Percentiles rank a stretch among this genome's conserved stretches.
phyloP scores from a whole-genome alignment of 2,888 invertebrate species.

The Ctena decussata region DNA sequence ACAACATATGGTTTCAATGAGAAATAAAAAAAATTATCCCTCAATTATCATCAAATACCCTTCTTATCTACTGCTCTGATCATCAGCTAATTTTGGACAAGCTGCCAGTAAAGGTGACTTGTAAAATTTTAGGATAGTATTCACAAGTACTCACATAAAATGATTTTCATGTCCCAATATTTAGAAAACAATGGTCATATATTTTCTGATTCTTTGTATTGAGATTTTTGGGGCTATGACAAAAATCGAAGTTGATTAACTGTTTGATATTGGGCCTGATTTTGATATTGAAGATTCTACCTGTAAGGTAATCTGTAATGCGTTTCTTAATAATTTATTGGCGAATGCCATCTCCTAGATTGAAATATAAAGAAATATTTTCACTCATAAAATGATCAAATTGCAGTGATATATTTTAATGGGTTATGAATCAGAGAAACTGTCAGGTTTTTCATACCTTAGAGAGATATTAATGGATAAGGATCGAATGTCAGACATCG shows the following conservation, averaged over 20 bases:
- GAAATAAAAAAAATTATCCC: no score
- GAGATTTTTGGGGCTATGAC: background rate
- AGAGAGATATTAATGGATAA: slow-evolving; percentile 1
- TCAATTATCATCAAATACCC: no score
- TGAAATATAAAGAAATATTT: slow-evolving; percentile 10
- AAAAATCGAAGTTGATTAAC: slow-evolving; percentile 1
- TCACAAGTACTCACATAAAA: no score
- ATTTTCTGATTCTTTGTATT: no score
- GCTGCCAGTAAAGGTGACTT: no score
- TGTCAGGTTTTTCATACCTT: background rate
- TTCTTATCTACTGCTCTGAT: no score
- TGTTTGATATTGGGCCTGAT: background rate
- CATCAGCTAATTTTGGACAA: no score
- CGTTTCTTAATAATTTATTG: background rate
- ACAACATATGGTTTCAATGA: no score
- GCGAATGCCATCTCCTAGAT: background rate
- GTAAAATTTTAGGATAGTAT: no score
- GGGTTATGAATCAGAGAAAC: background rate
- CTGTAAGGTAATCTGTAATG: background rate
- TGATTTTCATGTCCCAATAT: no score
- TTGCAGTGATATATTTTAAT: slow-evolving; percentile 7
- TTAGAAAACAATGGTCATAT: no score
- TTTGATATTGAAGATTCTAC: background rate
- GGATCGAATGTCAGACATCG: background rate
- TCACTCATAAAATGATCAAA: background rate